Conservation (phyloP, 2,113 vertebrate genomes). For the Pangasianodon gigas region DNA sequence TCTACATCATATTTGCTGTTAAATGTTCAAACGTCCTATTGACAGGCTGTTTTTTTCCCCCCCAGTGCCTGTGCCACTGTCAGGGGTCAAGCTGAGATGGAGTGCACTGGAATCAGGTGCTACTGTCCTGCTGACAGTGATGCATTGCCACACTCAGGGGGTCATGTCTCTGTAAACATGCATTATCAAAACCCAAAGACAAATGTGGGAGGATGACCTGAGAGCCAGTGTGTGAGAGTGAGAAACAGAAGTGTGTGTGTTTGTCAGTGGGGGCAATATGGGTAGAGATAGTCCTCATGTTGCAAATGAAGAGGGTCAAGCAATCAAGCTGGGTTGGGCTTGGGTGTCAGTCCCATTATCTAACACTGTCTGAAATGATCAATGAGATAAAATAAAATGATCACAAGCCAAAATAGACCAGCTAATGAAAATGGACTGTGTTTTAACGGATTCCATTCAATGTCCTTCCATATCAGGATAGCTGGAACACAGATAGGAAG, state of each 20-base stretch:
- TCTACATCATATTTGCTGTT: slow-evolving; percentile 65
- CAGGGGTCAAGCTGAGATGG: slow-evolving; percentile 79
- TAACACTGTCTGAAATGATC: slow-evolving; percentile 86
- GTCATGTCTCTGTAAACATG: slow-evolving; percentile 97
- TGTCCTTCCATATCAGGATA: slow-evolving; percentile 68
- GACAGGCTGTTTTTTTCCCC: slow-evolving; percentile 69
- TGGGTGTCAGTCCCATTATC: slow-evolving; percentile 82
- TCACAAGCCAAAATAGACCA: slow-evolving; percentile 87
- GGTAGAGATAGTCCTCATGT: slow-evolving; percentile 77
- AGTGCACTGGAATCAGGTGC: slow-evolving; percentile 85
- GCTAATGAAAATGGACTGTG: slow-evolving; percentile 88
- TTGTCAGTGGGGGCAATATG: slow-evolving; percentile 63
- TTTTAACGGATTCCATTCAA: slow-evolving; percentile 75
- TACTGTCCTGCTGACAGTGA: slow-evolving; percentile 93
- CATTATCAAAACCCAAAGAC: slow-evolving; percentile 98
- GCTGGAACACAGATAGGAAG: slow-evolving; percentile 63
- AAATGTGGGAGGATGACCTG: slow-evolving; percentile 84
- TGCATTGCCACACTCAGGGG: slow-evolving; percentile 90
- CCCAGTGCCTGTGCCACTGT: slow-evolving; percentile 64
- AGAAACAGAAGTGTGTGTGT: slow-evolving; percentile 37
- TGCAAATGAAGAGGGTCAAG: slow-evolving; percentile 90
- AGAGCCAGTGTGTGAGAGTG: slow-evolving; percentile 65
- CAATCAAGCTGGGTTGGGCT: slow-evolving; percentile 81
- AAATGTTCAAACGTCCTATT: slow-evolving; percentile 74
- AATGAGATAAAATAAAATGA: slow-evolving; percentile 87